phyloP scores from a whole-genome alignment of 2,797 vertebrate genomes.

The Loriculus beryllinus region DNA sequence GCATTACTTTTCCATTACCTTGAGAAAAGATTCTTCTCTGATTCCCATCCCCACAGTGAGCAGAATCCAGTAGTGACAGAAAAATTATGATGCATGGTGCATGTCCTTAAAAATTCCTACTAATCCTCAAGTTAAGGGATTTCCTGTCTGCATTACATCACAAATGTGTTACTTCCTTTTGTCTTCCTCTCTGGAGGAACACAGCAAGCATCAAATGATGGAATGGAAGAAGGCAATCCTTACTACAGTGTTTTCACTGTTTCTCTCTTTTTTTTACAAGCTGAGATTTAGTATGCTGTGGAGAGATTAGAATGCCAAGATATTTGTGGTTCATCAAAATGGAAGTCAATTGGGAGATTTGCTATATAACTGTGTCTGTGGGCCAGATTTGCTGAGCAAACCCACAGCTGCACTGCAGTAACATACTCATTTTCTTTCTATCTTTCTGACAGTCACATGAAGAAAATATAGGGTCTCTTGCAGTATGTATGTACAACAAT shows the following conservation, averaged over 20 bases:
- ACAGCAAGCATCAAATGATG: background rate
- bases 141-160: background rate
- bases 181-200: background rate
- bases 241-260: background rate
- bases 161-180: background rate
- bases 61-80: background rate
- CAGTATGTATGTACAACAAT: background rate
- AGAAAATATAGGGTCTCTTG: background rate
- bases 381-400: slow-evolving; percentile 32
- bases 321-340: slow-evolving; percentile 44
- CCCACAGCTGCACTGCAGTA: background rate
- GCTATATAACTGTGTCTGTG: background rate
- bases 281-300: slow-evolving; percentile 12
- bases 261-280: background rate
- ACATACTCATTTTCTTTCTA: background rate
- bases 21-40: background rate
- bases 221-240: background rate
- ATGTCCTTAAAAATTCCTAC: background rate
- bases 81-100: background rate
- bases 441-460: background rate
- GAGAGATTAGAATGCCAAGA: slow-evolving; percentile 20
- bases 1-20: background rate
- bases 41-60: background rate
- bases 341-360: background rate
- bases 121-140: background rate